phyloP scores from a whole-genome alignment of 2,888 invertebrate genomes.

The Sinohyriopsis cumingii region DNA sequence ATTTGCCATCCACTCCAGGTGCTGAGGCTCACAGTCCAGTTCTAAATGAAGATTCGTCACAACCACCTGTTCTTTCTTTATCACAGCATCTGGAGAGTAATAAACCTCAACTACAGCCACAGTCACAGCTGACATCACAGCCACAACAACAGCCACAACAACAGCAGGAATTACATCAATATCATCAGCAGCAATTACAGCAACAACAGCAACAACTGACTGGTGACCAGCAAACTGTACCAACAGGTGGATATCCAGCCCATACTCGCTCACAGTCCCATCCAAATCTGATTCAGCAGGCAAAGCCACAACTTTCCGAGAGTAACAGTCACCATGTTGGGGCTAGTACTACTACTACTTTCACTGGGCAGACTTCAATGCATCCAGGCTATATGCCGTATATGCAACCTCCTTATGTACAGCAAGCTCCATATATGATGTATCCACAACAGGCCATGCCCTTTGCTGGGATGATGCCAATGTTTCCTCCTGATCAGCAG shows the following conservation, averaged over 20 bases:
- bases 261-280: constrained; percentile 3
- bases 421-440: constrained; percentile 22
- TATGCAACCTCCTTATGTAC: constrained; percentile 16
- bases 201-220: constrained; percentile 4
- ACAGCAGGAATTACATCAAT: not conserved
- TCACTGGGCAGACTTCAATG: constrained; percentile 8
- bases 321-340: not conserved
- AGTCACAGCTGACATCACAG: constrained; percentile 8
- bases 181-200: constrained; percentile 3
- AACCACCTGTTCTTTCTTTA: constrained; percentile 1
- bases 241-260: constrained; percentile 5
- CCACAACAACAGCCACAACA: constrained; percentile 1
- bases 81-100: constrained; percentile 8
- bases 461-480: constrained; percentile 38
- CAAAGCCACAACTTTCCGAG: constrained; percentile 24
- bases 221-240: constrained; percentile 3
- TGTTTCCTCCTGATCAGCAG: constrained; percentile 28
- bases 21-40: constrained; percentile 32
- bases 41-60: constrained; percentile 26
- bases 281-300: constrained; percentile 8
- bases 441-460: constrained; percentile 30
- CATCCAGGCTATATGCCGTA: constrained; percentile 19
- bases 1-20: constrained; percentile 10
- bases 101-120: constrained; percentile 11
- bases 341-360: constrained; percentile 12